phyloP scores from a whole-genome alignment of 2,113 vertebrate genomes.

The Smithornis capensis region DNA sequence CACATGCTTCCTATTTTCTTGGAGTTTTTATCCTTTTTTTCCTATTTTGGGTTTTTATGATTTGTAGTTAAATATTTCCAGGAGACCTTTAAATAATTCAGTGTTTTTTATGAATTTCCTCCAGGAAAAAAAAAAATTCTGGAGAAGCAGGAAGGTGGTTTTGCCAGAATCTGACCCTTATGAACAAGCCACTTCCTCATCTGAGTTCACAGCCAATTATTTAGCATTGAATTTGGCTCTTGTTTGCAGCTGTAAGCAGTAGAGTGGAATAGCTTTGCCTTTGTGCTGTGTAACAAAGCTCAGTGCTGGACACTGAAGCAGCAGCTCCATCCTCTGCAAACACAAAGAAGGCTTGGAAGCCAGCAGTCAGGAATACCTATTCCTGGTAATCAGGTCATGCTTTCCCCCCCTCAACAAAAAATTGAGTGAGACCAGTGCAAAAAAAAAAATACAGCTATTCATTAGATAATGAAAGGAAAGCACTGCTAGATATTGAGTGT shows the following conservation, averaged over 20 bases:
- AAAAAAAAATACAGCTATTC: background rate
- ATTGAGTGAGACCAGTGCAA: background rate
- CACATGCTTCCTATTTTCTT: background rate
- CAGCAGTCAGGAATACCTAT: background rate
- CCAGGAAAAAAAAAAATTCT: background rate
- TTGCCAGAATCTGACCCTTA: background rate
- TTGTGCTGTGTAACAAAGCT: background rate
- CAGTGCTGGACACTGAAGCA: background rate
- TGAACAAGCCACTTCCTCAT: constrained; percentile 4
- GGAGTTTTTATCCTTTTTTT: background rate
- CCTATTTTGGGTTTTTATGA: background rate
- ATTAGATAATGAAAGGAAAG: background rate
- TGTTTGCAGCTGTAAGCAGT: background rate
- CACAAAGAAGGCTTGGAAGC: background rate
- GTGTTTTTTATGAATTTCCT: background rate
- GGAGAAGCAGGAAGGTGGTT: background rate
- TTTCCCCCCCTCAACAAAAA: background rate
- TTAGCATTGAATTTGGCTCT: background rate
- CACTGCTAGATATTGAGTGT: background rate
- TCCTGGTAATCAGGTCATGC: background rate
- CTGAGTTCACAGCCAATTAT: constrained; percentile 5
- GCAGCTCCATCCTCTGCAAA: background rate
- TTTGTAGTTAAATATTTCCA: constrained; percentile 8
- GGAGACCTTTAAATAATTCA: background rate
- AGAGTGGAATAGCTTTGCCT: background rate